These are phyloP conservation scores for Dolichallabes microphthalmus DNA, from an alignment of 2,113 vertebrate genomes.

Conservation along the genomic window DNA sequence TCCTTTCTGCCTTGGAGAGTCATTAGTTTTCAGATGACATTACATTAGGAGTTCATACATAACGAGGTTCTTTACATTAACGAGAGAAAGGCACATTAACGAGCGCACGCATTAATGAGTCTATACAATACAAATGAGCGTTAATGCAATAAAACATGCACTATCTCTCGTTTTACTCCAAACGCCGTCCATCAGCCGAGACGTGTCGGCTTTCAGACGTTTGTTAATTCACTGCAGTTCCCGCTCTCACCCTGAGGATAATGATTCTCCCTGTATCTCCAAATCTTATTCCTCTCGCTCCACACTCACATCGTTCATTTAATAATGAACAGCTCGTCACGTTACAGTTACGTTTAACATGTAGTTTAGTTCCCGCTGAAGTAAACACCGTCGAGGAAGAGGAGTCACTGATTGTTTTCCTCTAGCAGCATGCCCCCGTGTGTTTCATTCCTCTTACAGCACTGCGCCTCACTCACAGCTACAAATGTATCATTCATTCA, in stretches of 20 bases:
- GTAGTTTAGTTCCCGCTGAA: too few relatives aligned
- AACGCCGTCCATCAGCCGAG: background rate
- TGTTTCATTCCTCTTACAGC: too few relatives aligned
- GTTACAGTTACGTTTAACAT: background rate
- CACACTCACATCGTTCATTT: background rate
- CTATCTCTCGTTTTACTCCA: background rate
- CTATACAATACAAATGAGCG: background rate
- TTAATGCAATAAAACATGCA: background rate
- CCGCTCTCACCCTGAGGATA: background rate
- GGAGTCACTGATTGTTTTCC: too few relatives aligned
- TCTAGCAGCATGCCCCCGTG: too few relatives aligned
- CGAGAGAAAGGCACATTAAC: background rate
- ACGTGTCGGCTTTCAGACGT: background rate
- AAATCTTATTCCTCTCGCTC: background rate
- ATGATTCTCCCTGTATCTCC: too few relatives aligned
- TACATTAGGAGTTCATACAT: background rate
- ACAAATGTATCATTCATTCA: too few relatives aligned
- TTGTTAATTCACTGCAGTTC: background rate
- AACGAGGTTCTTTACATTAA: background rate
- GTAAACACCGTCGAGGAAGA: too few relatives aligned
- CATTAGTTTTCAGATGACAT: background rate
- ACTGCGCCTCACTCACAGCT: too few relatives aligned
- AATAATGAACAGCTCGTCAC: background rate
- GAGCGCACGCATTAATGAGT: background rate
- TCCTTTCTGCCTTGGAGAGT: background rate